A percentile compares a stretch with the other conserved stretches of the same genome.
Evolutionary conservation across 2,797 vertebrate species (phyloP).

Genomic region (Glossophaga mutica): DNA sequence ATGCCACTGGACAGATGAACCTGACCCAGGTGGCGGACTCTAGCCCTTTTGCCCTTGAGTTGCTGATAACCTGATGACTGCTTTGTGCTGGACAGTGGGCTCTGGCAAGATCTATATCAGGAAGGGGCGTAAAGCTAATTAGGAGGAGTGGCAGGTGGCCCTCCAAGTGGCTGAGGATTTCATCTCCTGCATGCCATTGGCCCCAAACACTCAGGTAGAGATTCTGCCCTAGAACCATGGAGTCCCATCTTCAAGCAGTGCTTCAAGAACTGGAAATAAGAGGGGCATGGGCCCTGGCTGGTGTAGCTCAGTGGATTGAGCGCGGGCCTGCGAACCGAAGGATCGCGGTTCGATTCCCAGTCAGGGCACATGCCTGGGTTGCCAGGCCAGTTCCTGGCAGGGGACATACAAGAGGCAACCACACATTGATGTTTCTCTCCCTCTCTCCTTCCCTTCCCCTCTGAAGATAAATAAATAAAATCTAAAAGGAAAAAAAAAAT

Average conservation of each 20-base stretch:
- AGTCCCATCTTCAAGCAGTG: slow-evolving; percentile 95
- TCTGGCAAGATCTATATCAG: slow-evolving; percentile 92
- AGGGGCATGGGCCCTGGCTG: fast-evolving
- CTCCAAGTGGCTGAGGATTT: slow-evolving; percentile 78
- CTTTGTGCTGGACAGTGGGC: slow-evolving; percentile 92
- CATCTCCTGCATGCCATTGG: slow-evolving; percentile 75
- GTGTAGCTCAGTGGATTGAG: too few species aligned
- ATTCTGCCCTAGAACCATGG: slow-evolving; percentile 91
- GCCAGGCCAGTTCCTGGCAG: too few species aligned
- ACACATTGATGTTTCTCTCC: too few species aligned
- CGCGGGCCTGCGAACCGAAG: too few species aligned
- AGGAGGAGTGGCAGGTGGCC: slow-evolving; percentile 73
- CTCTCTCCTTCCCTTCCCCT: too few species aligned
- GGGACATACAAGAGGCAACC: too few species aligned
- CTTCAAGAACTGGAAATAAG: slow-evolving; percentile 90
- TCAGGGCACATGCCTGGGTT: too few species aligned
- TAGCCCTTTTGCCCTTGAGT: slow-evolving; percentile 86
- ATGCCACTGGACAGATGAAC: slow-evolving; percentile 89
- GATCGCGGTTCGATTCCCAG: too few species aligned
- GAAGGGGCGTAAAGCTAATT: slow-evolving; percentile 86
- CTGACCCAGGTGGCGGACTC: slow-evolving; percentile 86
- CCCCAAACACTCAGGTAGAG: slow-evolving; percentile 83
- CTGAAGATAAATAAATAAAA: too few species aligned
- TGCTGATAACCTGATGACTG: slow-evolving; percentile 90
- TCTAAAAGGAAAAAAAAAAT: too few species aligned